phyloP scores from a whole-genome alignment of 2,888 invertebrate genomes.

The Steinernema carpocapsae region DNA sequence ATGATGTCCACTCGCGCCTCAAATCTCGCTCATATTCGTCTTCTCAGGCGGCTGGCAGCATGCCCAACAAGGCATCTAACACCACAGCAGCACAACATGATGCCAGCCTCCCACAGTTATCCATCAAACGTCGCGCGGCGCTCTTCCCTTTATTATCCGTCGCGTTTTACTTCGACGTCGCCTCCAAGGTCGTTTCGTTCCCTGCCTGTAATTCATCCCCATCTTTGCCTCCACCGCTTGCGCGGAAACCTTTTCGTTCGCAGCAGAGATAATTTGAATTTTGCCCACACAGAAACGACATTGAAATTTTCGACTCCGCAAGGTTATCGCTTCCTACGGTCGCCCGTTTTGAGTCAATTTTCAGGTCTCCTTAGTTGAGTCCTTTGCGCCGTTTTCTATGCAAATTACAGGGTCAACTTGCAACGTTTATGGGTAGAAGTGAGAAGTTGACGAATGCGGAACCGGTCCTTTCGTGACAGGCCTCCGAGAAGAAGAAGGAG shows the following conservation, averaged over 20 bases:
- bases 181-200: constrained; percentile 8
- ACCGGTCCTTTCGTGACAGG: constrained; percentile 25
- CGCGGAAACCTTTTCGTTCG: neutral
- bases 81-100: constrained; percentile 9
- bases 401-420: constrained; percentile 18
- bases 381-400: neutral
- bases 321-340: neutral
- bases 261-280: constrained; percentile 11
- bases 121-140: constrained; percentile 24
- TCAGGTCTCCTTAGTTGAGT: neutral
- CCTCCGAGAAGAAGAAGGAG: neutral
- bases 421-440: neutral
- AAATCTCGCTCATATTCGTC: constrained; percentile 9
- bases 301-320: constrained; percentile 1
- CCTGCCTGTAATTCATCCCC: constrained; percentile 20
- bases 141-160: constrained; percentile 12
- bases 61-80: constrained; percentile 13
- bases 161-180: constrained; percentile 16
- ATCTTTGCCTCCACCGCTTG: neutral
- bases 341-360: neutral
- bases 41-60: constrained; percentile 23
- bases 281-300: constrained; percentile 1
- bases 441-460: constrained; percentile 18
- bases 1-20: no score
- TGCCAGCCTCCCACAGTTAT: constrained; percentile 26